Evolutionary conservation across 2,888 invertebrate species (phyloP).

Genomic region (Apoda limacodes): DNA sequence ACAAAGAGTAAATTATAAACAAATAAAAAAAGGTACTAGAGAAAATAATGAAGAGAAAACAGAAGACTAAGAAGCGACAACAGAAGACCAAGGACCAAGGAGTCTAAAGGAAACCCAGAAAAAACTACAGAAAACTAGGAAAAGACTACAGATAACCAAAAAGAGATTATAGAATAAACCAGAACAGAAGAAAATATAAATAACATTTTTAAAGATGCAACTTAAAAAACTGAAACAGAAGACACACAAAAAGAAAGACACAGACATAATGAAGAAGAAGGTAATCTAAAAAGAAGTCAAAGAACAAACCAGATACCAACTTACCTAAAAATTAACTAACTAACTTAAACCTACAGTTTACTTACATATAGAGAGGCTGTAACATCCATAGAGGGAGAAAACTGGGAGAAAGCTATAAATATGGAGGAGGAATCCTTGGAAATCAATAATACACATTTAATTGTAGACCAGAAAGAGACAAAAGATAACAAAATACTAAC

Average conservation of each 20-base stretch:
- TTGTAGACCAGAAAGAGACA: constrained; percentile 3
- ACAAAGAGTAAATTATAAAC: neutral
- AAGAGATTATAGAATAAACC: neutral
- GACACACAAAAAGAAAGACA: neutral
- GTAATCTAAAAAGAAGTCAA: neutral
- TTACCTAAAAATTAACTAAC: neutral
- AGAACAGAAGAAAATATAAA: neutral
- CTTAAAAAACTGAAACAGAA: neutral
- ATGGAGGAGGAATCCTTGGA: constrained; percentile 4
- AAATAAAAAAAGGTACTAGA: neutral
- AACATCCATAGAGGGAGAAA: constrained; percentile 1
- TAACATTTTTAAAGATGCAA: neutral
- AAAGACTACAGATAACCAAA: neutral
- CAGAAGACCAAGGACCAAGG: neutral
- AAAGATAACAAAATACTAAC: constrained; percentile 1
- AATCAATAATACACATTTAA: constrained; percentile 1
- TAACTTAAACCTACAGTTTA: neutral
- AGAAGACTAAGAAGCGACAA: neutral
- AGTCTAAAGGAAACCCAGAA: no score
- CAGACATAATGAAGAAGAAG: neutral
- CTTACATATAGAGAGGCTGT: constrained; percentile 2
- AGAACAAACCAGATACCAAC: neutral
- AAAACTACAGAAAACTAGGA: neutral
- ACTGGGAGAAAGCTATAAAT: constrained; percentile 5
- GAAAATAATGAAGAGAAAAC: neutral